Evolutionary conservation across 2,797 vertebrate genomes (phyloP).

Genomic region (Gobio occitaniae): DNA sequence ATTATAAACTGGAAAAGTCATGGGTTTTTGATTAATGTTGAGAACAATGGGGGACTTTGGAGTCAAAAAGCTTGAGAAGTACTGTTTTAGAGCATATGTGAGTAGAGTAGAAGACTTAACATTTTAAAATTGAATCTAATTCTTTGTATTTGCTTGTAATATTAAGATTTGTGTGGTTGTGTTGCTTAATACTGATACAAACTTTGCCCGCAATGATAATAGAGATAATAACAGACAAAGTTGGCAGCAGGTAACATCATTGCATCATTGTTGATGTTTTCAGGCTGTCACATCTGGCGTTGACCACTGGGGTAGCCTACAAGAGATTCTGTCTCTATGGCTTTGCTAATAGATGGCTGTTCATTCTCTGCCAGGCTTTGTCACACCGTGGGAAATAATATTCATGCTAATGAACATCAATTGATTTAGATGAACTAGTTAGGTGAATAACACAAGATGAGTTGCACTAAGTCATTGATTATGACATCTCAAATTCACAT

Average conservation of each 20-base stretch:
- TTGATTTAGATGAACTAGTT: constrained; percentile 3
- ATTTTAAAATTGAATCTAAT: not conserved
- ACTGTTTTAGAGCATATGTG: too few species aligned
- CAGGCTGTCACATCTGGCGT: constrained; percentile 34
- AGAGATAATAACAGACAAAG: constrained; percentile 4
- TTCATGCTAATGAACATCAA: not conserved
- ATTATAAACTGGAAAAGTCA: too few species aligned
- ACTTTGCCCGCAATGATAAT: not conserved
- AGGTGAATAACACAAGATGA: not conserved
- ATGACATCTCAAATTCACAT: not conserved
- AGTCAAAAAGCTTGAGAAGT: too few species aligned
- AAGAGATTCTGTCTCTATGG: constrained; percentile 3
- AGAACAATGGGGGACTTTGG: too few species aligned
- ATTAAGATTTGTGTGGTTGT: not conserved
- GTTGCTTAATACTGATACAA: not conserved
- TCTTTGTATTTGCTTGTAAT: not conserved
- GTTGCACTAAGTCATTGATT: not conserved
- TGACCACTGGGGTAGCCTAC: constrained; percentile 34
- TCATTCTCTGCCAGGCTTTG: constrained; percentile 16
- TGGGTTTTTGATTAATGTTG: too few species aligned
- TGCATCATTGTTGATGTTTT: constrained; percentile 49
- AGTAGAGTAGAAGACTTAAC: too few species aligned
- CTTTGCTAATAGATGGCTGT: constrained; percentile 15
- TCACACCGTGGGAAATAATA: constrained; percentile 25
- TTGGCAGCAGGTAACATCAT: constrained; percentile 18